Percentiles rank a stretch among this genome's conserved stretches.
Evolutionary conservation across 1,140 invertebrate genomes (phyloP).

Genomic region (Vanessa tameamea): DNA sequence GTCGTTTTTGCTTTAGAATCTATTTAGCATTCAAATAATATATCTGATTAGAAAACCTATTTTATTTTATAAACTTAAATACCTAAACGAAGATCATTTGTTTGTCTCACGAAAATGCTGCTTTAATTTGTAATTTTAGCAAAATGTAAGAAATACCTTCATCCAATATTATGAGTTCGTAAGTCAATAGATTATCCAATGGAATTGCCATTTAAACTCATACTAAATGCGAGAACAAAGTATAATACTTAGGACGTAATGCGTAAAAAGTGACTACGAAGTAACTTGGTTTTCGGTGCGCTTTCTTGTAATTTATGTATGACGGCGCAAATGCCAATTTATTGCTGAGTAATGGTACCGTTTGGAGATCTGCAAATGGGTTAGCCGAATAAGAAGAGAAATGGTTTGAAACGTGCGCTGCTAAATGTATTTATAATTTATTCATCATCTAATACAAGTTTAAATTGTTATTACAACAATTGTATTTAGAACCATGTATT

Average conservation of each 20-base stretch:
- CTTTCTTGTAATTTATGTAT: slow-evolving; percentile 78
- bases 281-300: slow-evolving; percentile 72
- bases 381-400: slow-evolving; percentile 77
- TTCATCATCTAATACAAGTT: slow-evolving; percentile 73
- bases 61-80: too few species aligned
- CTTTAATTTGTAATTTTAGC: slow-evolving; percentile 3
- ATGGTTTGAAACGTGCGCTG: slow-evolving; percentile 68
- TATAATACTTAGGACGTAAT: slow-evolving; percentile 46
- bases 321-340: slow-evolving; percentile 80
- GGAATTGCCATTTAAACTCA: slow-evolving; percentile 29
- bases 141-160: not conserved
- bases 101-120: not conserved
- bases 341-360: slow-evolving; percentile 80
- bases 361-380: slow-evolving; percentile 79
- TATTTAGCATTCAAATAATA: too few species aligned
- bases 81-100: not conserved
- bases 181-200: slow-evolving; percentile 33
- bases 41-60: too few species aligned
- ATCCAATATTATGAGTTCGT: slow-evolving; percentile 12
- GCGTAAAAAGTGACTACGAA: slow-evolving; percentile 71
- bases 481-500: slow-evolving; percentile 30
- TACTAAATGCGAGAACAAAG: slow-evolving; percentile 38
- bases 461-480: slow-evolving; percentile 64
- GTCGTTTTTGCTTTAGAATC: too few species aligned
- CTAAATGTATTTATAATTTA: slow-evolving; percentile 80